Conservation (phyloP, 2,888 invertebrate genomes). For the Aleiodes leptofemur region DNA sequence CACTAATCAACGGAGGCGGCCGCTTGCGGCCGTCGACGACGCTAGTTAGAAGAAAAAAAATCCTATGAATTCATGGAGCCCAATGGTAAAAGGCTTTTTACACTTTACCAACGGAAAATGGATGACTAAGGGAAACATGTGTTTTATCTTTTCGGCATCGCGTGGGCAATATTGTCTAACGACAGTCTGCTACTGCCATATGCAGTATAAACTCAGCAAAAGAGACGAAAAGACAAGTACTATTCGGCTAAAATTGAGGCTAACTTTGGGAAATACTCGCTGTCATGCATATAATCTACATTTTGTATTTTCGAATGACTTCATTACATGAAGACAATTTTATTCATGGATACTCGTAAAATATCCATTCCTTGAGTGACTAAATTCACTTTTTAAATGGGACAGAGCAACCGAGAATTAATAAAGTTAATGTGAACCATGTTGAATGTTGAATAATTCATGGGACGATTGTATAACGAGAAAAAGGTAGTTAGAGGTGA, state of each 20-base stretch:
- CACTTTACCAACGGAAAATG: neutral
- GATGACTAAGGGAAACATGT: slow-evolving; percentile 19
- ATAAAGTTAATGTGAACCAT: neutral
- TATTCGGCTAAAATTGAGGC: slow-evolving; percentile 34
- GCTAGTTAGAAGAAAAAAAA: neutral
- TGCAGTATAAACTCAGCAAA: slow-evolving; percentile 23
- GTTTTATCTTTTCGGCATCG: neutral
- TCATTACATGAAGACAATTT: neutral
- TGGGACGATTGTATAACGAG: neutral
- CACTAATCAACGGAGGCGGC: too few species aligned
- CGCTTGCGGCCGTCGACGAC: too few species aligned
- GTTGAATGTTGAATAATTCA: neutral
- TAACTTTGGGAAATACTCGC: slow-evolving; percentile 42
- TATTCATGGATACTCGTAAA: neutral
- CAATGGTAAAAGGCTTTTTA: slow-evolving; percentile 31
- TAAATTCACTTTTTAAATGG: too few species aligned
- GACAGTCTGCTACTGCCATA: slow-evolving; percentile 24
- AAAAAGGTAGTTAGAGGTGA: neutral
- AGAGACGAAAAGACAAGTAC: slow-evolving; percentile 3
- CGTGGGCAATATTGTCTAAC: slow-evolving; percentile 43
- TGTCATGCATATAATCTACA: neutral
- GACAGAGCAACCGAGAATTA: neutral
- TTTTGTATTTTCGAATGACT: neutral
- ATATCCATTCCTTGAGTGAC: neutral
- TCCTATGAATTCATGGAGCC: neutral